These are phyloP conservation scores for Nematopogon swammerdamellus DNA, from an alignment of 2,888 invertebrate genomes.

Conservation along the genomic window DNA sequence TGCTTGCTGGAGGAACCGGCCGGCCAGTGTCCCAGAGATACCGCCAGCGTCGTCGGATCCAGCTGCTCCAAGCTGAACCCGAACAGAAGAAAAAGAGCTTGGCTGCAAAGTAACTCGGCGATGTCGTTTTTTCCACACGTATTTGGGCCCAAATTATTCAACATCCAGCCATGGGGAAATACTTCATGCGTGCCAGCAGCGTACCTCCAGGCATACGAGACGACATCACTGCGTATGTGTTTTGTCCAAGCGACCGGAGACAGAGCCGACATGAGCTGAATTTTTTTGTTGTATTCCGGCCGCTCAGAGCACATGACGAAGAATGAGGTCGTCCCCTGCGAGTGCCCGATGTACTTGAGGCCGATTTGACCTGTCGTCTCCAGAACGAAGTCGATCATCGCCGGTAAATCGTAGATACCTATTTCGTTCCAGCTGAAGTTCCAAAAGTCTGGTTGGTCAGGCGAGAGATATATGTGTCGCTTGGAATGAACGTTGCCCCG, in stretches of 20 bases:
- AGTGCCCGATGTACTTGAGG: constrained; percentile 71
- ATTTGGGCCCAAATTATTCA: constrained; percentile 25
- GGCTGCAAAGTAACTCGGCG: constrained; percentile 38
- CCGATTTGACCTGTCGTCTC: constrained; percentile 42
- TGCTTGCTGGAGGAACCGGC: constrained; percentile 52
- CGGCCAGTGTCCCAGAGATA: constrained; percentile 34
- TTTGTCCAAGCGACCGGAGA: constrained; percentile 59
- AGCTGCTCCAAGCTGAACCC: constrained; percentile 46
- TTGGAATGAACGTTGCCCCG: constrained; percentile 65
- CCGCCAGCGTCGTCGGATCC: constrained; percentile 39
- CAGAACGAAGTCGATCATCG: constrained; percentile 65
- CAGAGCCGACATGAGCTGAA: constrained; percentile 53
- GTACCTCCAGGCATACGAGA: constrained; percentile 20
- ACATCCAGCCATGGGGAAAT: constrained; percentile 44
- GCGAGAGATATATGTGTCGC: constrained; percentile 33
- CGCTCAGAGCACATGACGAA: constrained; percentile 57
- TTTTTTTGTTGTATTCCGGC: constrained; percentile 60
- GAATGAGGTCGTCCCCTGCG: constrained; percentile 63
- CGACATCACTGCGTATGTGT: constrained; percentile 35
- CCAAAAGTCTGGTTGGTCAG: constrained; percentile 45
- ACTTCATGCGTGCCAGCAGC: constrained; percentile 47
- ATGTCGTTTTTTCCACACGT: constrained; percentile 27
- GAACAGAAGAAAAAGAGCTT: constrained; percentile 45
- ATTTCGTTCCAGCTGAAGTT: constrained; percentile 73
- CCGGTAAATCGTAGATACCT: constrained; percentile 68